Evolutionary conservation across 2,888 invertebrate genomes (phyloP), one percentile per base, ranked within the genome.

Genomic region (Euproctis similis): DNA sequence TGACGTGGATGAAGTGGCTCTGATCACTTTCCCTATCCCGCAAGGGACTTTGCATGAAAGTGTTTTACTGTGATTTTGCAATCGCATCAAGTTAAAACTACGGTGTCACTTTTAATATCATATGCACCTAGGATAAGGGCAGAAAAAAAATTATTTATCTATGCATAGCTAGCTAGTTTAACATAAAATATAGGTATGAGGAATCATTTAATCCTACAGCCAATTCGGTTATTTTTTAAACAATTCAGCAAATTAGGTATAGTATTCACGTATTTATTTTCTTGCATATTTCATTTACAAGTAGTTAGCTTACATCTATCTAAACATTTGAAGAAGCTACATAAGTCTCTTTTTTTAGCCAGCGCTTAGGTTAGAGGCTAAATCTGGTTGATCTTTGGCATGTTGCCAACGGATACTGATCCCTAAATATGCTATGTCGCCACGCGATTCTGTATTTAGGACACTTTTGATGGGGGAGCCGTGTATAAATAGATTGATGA

Each of bases 391-490:
- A 73, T 72, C 70, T 60, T 59, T 78, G 80, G 81, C 73, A 35
- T 26, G 7, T 3, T 3, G 59, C 81, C 81, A 80, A 59, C 44
- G 54, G 48, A 74, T 76, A 65, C 69, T 64, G 68, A 66, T 71
- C 68, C 57, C 58, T 67, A 75, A 73, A 78, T 76, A 74, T 65
- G 39, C 55, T 45, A 50, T 75, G 78, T 78, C 75, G 57, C 69
- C 53, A 63, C 74, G 74, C 75, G 67, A 68, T 74, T 71, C 70
- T 67, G 71, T 64, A 78, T 78, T 69, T 65, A 72, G 76, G 72
- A 70, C 75, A 64, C 56, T 63, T 74, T 73, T 67, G 62, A 68
- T 64, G 68, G 75, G 74, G 76, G 69, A 65, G 48, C 32, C n/a
- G 28, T 12, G 31, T 51, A 54, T 45, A 53, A 60, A 61, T 69